Percentiles rank a stretch among this genome's conserved stretches.
phyloP scores from a whole-genome alignment of 2,888 invertebrate genomes.

The Merodon equestris region DNA sequence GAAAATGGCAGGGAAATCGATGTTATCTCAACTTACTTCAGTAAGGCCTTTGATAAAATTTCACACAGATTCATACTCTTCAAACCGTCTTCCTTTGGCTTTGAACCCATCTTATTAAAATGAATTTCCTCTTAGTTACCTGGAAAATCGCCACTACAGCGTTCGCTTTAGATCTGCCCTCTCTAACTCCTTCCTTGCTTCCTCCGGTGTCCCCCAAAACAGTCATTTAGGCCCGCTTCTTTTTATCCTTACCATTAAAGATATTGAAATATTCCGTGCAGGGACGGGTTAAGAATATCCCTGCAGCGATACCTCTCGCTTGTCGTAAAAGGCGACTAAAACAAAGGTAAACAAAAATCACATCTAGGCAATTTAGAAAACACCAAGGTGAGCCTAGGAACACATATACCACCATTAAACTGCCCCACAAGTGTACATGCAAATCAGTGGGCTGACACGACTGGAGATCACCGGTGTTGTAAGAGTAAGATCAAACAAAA shows the following conservation, averaged over 20 bases:
- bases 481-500: no score
- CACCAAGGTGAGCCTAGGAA: no score
- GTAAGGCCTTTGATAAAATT: neutral
- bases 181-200: neutral
- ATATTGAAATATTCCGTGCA: neutral
- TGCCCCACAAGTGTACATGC: no score
- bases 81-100: neutral
- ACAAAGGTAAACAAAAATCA: no score
- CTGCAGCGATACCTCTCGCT: no score
- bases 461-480: no score
- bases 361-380: no score
- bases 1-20: neutral
- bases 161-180: neutral
- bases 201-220: slow-evolving; percentile 3
- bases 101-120: no score
- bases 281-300: no score
- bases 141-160: neutral
- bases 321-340: no score
- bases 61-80: neutral
- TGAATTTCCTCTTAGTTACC: neutral
- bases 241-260: neutral
- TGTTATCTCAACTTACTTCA: neutral
- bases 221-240: neutral
- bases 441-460: no score
- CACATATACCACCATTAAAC: no score